Conservation (phyloP, 2,888 invertebrate genomes). For the Pseudococcus longispinus region DNA sequence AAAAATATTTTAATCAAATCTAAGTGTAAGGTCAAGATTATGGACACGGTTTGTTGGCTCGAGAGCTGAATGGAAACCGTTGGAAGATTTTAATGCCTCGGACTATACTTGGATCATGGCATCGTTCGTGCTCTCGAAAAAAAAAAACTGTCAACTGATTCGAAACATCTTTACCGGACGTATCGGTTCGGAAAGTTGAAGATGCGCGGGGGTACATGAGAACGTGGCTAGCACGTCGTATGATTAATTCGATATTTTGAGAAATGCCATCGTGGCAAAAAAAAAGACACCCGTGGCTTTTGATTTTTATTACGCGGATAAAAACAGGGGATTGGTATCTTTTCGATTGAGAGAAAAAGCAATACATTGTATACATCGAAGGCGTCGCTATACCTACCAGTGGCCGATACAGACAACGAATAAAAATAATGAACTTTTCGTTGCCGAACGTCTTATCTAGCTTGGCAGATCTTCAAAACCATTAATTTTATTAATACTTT, state of each 20-base stretch:
- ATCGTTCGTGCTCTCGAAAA: neutral
- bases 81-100: neutral
- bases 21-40: conserved; percentile 22
- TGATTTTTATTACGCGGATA: conserved; percentile 3
- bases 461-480: conserved; percentile 50
- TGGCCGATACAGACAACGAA: conserved; percentile 29
- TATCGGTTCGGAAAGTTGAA: neutral
- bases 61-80: neutral
- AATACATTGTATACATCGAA: neutral
- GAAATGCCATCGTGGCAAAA: neutral
- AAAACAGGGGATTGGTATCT: neutral
- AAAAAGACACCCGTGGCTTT: neutral
- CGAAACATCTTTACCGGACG: neutral
- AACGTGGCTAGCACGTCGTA: neutral
- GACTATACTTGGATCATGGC: neutral
- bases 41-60: conserved; percentile 8
- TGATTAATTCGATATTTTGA: conserved; percentile 25
- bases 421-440: conserved; percentile 44
- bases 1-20: conserved; percentile 12
- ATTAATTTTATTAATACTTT: conserved; percentile 50
- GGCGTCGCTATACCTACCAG: neutral
- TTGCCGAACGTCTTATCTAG: conserved; percentile 19
- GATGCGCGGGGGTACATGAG: too few species aligned
- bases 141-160: neutral
- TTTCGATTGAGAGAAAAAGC: conserved; percentile 2